Conservation (phyloP, 2,888 invertebrate genomes). For the Tetranychus truncatus region DNA sequence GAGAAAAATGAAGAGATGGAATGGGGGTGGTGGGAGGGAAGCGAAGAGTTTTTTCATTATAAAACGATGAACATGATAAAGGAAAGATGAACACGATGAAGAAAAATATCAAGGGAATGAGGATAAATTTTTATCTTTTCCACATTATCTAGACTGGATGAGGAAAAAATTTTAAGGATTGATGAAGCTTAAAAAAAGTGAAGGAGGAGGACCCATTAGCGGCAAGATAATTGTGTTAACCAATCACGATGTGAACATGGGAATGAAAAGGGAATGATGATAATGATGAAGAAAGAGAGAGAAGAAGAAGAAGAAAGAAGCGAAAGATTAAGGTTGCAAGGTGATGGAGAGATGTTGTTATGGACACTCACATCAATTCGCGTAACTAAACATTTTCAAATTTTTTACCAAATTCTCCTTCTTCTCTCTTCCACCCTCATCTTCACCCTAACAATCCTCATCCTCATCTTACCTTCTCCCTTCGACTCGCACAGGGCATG, state of each 20-base stretch:
- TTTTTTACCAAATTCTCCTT: not conserved
- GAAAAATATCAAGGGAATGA: not conserved
- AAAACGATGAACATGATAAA: no score
- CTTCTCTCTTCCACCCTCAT: not conserved
- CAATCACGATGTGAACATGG: constrained; percentile 1
- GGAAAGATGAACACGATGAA: not conserved
- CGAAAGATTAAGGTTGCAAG: not conserved
- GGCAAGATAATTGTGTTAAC: not conserved
- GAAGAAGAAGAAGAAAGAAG: not conserved
- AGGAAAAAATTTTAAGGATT: not conserved
- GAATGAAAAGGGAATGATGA: not conserved
- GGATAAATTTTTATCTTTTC: not conserved
- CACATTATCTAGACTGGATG: not conserved
- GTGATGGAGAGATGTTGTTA: not conserved
- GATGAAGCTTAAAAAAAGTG: not conserved
- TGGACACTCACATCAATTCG: not conserved
- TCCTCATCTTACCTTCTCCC: not conserved
- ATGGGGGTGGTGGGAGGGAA: not conserved
- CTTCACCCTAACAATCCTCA: not conserved
- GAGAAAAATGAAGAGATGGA: not conserved
- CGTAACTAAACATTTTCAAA: not conserved
- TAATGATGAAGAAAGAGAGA: not conserved
- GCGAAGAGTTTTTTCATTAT: no score
- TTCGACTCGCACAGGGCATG: not conserved
- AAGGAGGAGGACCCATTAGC: not conserved